phyloP scores from a whole-genome alignment of 2,113 vertebrate species.

The Todiramphus chloris region DNA sequence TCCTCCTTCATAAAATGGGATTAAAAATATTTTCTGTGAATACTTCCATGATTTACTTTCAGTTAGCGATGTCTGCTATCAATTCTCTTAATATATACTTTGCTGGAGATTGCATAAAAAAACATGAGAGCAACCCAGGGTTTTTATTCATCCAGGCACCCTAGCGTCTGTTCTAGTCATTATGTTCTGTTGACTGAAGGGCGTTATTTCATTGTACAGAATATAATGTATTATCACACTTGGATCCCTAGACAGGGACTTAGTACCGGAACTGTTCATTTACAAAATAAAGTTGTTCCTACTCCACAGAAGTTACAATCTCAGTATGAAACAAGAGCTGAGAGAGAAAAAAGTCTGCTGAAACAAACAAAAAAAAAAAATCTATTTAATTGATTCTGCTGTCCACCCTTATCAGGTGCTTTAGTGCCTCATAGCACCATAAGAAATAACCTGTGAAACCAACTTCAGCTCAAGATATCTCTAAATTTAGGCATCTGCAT shows the following conservation, averaged over 20 bases:
- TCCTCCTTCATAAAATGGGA: neutral
- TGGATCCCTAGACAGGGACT: neutral
- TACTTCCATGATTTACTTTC: neutral
- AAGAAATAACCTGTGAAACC: neutral
- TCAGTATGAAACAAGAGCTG: neutral
- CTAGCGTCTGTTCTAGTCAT: neutral
- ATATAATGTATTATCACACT: neutral
- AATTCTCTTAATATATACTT: neutral
- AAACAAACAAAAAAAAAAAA: neutral
- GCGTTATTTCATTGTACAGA: neutral
- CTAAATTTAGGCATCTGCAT: neutral
- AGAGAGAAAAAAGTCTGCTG: neutral
- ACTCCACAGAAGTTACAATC: neutral
- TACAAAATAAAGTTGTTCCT: neutral
- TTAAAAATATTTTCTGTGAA: neutral
- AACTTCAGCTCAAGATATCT: neutral
- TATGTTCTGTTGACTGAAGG: neutral
- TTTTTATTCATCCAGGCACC: neutral
- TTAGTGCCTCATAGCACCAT: neutral
- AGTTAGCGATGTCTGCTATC: accelerated
- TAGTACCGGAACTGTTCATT: neutral
- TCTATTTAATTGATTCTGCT: neutral
- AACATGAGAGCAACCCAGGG: neutral
- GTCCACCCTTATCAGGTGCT: neutral
- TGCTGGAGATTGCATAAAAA: neutral